These are phyloP conservation scores for Spodoptera frugiperda DNA, from an alignment of 1,140 invertebrate species.

Conservation along the genomic window DNA sequence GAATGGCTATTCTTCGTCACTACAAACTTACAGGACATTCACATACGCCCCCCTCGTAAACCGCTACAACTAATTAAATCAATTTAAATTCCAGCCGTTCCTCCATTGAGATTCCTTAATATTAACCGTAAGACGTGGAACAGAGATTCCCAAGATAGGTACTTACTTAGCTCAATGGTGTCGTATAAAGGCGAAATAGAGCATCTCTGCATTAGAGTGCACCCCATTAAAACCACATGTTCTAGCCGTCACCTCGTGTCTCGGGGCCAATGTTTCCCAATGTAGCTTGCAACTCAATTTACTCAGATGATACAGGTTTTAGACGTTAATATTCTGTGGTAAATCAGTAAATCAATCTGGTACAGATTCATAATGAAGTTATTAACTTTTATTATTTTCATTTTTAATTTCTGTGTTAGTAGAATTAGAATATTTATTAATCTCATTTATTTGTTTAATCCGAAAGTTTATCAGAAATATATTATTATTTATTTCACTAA, in stretches of 20 bases:
- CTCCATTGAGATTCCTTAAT: slow-evolving; percentile 21
- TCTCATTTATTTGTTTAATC: no score
- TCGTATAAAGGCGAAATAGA: slow-evolving; percentile 63
- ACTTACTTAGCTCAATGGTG: slow-evolving; percentile 63
- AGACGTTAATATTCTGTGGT: background rate
- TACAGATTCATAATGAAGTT: background rate
- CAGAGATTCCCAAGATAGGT: slow-evolving; percentile 64
- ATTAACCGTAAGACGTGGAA: slow-evolving; percentile 22
- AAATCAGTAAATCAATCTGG: background rate
- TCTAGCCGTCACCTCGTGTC: slow-evolving; percentile 63
- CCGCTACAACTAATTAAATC: background rate
- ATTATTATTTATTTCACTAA: background rate
- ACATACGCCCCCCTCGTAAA: background rate
- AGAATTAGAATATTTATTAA: no score
- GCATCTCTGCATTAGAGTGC: slow-evolving; percentile 74
- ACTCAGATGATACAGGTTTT: slow-evolving; percentile 11
- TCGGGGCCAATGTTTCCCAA: slow-evolving; percentile 63
- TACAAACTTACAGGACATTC: background rate
- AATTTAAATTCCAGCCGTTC: slow-evolving; percentile 14
- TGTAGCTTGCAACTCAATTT: slow-evolving; percentile 28
- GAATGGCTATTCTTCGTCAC: background rate
- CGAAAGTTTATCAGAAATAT: background rate
- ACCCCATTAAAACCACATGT: slow-evolving; percentile 81
- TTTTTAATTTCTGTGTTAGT: no score
- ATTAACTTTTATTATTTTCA: background rate